Conservation (phyloP, 2,888 invertebrate genomes). For the Lydus trimaculatus region DNA sequence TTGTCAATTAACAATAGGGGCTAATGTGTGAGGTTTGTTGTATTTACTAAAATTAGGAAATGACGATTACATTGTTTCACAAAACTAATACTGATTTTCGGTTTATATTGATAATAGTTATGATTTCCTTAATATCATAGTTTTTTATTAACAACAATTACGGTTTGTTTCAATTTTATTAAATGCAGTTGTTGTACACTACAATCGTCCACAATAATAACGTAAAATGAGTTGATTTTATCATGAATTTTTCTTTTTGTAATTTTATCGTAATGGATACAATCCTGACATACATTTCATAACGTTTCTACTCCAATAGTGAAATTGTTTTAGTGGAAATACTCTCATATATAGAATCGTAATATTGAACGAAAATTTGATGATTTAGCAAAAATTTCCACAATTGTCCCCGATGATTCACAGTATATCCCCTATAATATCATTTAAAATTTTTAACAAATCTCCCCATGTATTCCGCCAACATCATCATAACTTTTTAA, state of each 20-base stretch:
- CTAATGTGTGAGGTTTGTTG: not conserved
- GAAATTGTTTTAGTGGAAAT: not conserved
- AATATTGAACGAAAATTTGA: not conserved
- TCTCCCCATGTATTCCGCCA: not conserved
- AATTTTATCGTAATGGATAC: too few species aligned
- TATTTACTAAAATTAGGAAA: not conserved
- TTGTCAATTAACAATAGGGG: not conserved
- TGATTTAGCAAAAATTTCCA: not conserved
- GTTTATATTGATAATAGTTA: not conserved
- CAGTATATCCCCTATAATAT: not conserved
- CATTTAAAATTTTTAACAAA: not conserved
- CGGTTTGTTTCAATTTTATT: not conserved
- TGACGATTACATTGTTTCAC: not conserved
- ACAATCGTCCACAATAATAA: not conserved
- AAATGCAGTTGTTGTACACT: not conserved
- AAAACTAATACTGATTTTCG: not conserved
- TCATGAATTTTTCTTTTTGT: not conserved
- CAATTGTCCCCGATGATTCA: too few species aligned
- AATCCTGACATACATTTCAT: too few species aligned
- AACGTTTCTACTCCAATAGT: too few species aligned
- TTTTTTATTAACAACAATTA: not conserved
- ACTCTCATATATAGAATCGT: not conserved
- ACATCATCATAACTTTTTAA: not conserved
- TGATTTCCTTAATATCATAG: not conserved
- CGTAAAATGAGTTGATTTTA: too few species aligned